Percentiles rank a stretch among this genome's conserved stretches.
Conservation (phyloP, 1,140 invertebrate genomes). For the Bursaphelenchus mucronatus region DNA sequence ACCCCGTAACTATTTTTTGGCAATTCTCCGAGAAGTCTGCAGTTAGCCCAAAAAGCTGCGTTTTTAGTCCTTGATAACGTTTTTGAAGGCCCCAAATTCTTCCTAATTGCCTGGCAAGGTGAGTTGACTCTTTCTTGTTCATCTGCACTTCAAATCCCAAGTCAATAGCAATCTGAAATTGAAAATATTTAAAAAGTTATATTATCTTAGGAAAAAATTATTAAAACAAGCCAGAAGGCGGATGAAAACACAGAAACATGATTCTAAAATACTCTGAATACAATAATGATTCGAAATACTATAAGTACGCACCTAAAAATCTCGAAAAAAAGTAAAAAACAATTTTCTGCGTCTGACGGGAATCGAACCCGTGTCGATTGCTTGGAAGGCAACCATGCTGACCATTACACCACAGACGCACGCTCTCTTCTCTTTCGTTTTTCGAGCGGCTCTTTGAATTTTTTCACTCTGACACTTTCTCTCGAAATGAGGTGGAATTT, state of each 20-base stretch:
- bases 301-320: too few relatives aligned
- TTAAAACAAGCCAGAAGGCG: neutral
- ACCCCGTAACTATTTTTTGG: conserved; percentile 8
- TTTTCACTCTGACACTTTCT: too few relatives aligned
- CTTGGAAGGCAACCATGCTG: too few relatives aligned
- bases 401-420: too few relatives aligned
- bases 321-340: too few relatives aligned
- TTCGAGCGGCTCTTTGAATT: too few relatives aligned
- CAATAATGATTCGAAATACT: too few relatives aligned
- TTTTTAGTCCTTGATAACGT: conserved; percentile 23
- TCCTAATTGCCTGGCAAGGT: conserved; percentile 19
- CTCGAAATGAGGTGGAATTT: too few relatives aligned
- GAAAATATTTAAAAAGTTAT: neutral
- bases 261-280: neutral
- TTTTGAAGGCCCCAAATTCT: conserved; percentile 30
- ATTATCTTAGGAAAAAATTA: neutral
- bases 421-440: too few relatives aligned
- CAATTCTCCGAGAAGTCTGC: conserved; percentile 21
- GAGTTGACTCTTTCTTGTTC: conserved; percentile 17
- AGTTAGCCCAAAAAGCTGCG: conserved; percentile 17
- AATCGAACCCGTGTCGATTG: too few relatives aligned
- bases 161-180: conserved; percentile 24
- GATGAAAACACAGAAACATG: neutral
- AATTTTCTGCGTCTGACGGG: too few relatives aligned
- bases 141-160: conserved; percentile 22